Base-by-base conservation (phyloP, 2,888 invertebrate genomes). In the Callosobruchus maculatus region DNA sequence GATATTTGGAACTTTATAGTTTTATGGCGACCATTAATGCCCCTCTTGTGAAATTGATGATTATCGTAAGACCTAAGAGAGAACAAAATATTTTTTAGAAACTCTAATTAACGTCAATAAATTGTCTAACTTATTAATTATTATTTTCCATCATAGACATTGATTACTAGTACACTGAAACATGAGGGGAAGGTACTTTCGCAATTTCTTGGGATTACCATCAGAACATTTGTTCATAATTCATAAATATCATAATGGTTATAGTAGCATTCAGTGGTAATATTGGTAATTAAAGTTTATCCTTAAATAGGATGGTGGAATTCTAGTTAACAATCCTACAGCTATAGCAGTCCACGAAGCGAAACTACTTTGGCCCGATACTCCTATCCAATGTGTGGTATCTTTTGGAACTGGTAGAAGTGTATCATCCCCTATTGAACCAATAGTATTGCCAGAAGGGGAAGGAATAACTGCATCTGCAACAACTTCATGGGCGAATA, bases 331-430 rank as follows among this genome's bases (percentile, higher is more conserved):
- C 88, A 97, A 97, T 87, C 96, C 96, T 0, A 92, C 95, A 7
- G 95, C 94, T 0, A 91, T 97, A 13, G 97, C 94, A 0, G 88
- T 97, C 49, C 96, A 96, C 84, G 97, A 97, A 87, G 93, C 95
- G 0, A 92, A 92, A 78, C 89, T 93, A 22, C 86, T 97, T 68
- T 97, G 94, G 93, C 96, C 96, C 0, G 89, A 92, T 70, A 90
- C 88, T 75, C 89, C 90, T 0, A 88, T 97, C 70, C 92, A 92
- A 79, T 94, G 95, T 82, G 91, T 97, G 0, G 90, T 97, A 69
- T 96, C 96, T 0, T 90, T 96, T 72, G 97, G 97, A 68, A 96
- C 95, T 2, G 93, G 93, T 20, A 88, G 91, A 73, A 89, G 89
- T 0, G 86, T 88, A 70, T 85, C 88, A 3, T 81, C 80, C 21